Evolutionary conservation across 2,797 vertebrate genomes (phyloP).

Genomic region (Loriculus beryllinus): DNA sequence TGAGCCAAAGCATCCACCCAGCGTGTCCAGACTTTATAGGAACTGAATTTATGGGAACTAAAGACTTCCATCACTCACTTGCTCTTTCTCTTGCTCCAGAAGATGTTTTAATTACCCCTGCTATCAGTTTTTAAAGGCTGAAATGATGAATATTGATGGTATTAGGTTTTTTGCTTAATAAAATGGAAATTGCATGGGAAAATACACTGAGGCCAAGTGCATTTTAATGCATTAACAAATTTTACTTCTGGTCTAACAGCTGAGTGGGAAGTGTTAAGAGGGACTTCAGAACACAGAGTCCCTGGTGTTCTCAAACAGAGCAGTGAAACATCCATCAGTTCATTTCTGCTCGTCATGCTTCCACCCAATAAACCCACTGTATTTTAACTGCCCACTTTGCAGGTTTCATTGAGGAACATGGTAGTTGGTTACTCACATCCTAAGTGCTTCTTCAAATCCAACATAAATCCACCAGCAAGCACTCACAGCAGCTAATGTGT

Average conservation of each 20-base stretch:
- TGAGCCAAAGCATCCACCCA: conserved; percentile 48
- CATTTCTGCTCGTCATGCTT: background rate
- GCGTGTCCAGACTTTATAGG: conserved; percentile 22
- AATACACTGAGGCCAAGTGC: background rate
- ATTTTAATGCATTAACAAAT: background rate
- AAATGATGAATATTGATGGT: background rate
- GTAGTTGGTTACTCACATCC: background rate
- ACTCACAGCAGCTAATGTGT: background rate
- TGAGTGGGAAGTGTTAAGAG: background rate
- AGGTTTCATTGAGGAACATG: background rate
- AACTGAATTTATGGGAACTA: conserved; percentile 16
- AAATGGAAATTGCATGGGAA: background rate
- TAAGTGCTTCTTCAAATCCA: background rate
- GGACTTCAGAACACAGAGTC: background rate
- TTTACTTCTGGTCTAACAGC: background rate
- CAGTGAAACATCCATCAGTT: background rate
- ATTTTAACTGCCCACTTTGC: background rate
- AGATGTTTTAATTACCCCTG: conserved; percentile 1
- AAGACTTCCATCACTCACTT: background rate
- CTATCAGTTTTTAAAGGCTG: background rate
- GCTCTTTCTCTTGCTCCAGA: background rate
- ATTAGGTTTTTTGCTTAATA: background rate
- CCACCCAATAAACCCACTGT: background rate
- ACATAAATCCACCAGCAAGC: background rate
- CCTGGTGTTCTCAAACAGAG: background rate